Base-by-base conservation (phyloP, 2,113 vertebrate species). In the Alouatta palliata region DNA sequence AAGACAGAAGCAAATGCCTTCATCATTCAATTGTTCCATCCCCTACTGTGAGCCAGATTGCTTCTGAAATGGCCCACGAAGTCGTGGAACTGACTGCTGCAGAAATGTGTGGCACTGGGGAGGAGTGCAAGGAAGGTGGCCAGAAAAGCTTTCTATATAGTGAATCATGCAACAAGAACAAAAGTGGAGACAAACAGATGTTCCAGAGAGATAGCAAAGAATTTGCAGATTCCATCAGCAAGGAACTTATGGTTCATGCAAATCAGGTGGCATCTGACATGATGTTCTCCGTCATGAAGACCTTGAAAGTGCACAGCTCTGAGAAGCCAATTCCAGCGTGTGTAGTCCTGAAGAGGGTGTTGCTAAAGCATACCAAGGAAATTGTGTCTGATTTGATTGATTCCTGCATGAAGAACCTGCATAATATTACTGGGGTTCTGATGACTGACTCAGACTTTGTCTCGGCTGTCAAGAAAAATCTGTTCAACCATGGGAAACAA, bases 361-460 rank as follows among this genome's bases (percentile, higher is more conserved):
- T 98, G 13, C 96, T 98, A 75, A 98, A 97, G 61, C 98, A 98
- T 64, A 98, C 98, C 86, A 98, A 98, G 52, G 98, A 98, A 6
- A 97, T 98, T 47, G 97, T 98, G 61, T 98, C 98, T 5, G 97
- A 98, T 84, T 96, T 98, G 83, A 98, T 98, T 49, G 98, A 98
- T 52, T 98, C 98, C 7, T 98, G 97, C 71, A 92, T 98, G 98
- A 98, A 98, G 94, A 98, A 98, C 84, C 85, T 98, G 49, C 97
- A 98, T 83, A 98, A 97, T n/a, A 98, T 98, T 87, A 98, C 98
- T 16, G 96, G 97, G 0, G 97, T 98, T 70, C 98, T 98, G 75
- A 98, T 98, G 98, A 98, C 97, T 5, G 96, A 98, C 82, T 98
- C 97, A 6, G 98, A 98, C 37, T 98, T 98, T 90, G 96, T 98